Conservation (phyloP, 2,888 invertebrate species). For the Cylloceria caligata region DNA sequence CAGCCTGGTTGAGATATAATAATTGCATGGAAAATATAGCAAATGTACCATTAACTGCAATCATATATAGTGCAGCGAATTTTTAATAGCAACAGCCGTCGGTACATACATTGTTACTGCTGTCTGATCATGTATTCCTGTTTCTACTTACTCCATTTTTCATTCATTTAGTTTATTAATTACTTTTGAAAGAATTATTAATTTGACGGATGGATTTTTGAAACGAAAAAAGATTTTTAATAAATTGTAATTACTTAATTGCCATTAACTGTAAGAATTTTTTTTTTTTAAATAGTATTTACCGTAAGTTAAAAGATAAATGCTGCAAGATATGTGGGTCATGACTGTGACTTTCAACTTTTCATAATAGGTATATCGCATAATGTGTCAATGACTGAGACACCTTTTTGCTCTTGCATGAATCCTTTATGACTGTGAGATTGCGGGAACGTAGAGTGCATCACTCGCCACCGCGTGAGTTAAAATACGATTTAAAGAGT, state of each 20-base stretch:
- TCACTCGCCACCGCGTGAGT: slow-evolving; percentile 7
- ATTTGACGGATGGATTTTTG: background rate
- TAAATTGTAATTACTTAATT: background rate
- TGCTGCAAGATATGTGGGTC: too few relatives aligned
- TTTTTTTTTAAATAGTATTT: background rate
- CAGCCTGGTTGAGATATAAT: slow-evolving; percentile 1
- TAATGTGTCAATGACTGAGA: slow-evolving; percentile 15
- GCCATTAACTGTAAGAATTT: background rate
- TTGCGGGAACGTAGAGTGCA: background rate
- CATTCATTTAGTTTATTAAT: too few relatives aligned
- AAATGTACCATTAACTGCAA: slow-evolving; percentile 2
- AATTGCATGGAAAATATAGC: background rate
- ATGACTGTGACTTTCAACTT: background rate
- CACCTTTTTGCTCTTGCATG: slow-evolving; percentile 5
- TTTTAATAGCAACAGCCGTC: background rate
- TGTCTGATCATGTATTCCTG: background rate
- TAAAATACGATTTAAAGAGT: slow-evolving; percentile 30
- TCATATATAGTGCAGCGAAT: background rate
- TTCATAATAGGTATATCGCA: background rate
- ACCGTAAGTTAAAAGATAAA: background rate
- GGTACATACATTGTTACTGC: background rate
- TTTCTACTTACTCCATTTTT: background rate
- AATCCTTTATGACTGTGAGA: slow-evolving; percentile 16
- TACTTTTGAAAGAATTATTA: background rate
- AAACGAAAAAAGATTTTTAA: too few relatives aligned